Evolutionary conservation across 1,140 invertebrate genomes (phyloP).

Genomic region (Apis florea): DNA sequence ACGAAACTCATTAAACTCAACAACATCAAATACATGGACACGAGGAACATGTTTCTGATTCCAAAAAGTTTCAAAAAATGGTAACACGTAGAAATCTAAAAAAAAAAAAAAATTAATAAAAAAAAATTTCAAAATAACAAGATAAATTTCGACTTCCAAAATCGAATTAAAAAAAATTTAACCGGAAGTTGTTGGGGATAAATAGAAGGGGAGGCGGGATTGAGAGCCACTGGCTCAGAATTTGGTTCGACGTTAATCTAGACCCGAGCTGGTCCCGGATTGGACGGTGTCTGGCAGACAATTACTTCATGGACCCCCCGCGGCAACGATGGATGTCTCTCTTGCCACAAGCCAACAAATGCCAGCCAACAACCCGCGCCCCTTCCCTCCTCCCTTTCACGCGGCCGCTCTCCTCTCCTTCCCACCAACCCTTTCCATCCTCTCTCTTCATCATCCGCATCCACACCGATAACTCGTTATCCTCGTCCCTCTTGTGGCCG

Average conservation of each 20-base stretch:
- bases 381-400: conserved; percentile 26
- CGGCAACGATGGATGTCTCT: conserved; percentile 76
- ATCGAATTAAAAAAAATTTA: not conserved
- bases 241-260: conserved; percentile 70
- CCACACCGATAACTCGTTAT: not conserved
- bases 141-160: no score
- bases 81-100: no score
- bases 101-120: no score
- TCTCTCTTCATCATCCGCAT: not conserved
- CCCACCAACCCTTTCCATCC: not conserved
- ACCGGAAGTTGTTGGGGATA: not conserved
- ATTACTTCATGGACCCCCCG: conserved; percentile 75
- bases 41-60: no score
- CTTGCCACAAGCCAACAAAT: conserved; percentile 66
- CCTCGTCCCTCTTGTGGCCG: not conserved
- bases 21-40: no score
- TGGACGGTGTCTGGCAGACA: conserved; percentile 74
- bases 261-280: conserved; percentile 60
- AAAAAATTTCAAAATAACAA: no score
- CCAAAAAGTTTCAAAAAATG: no score
- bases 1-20: no score
- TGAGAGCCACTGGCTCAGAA: conserved; percentile 71
- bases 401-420: conserved; percentile 6
- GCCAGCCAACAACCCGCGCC: conserved; percentile 52
- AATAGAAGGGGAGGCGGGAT: not conserved